Evolutionary conservation across 2,797 vertebrate genomes (phyloP).

Genomic region (Eulemur coronatus): DNA sequence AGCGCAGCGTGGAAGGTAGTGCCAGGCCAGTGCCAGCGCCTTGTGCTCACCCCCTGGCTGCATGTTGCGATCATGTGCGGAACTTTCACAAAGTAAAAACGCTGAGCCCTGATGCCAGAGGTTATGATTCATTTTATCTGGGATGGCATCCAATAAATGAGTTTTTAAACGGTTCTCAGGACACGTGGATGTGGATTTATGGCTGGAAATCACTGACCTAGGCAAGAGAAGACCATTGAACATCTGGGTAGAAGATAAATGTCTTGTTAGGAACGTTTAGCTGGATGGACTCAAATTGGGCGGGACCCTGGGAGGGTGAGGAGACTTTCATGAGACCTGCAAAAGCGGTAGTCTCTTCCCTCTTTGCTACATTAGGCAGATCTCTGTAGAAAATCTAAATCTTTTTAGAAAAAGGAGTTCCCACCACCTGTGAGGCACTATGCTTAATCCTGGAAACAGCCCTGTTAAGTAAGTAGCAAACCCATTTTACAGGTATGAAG

Average conservation of each 20-base stretch:
- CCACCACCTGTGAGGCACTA: neutral
- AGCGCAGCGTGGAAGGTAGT: too few relatives aligned
- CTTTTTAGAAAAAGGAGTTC: neutral
- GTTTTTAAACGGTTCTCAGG: neutral
- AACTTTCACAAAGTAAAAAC: neutral
- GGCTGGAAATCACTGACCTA: neutral
- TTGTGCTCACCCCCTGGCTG: neutral
- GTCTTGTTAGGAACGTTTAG: neutral
- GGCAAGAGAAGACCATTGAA: neutral
- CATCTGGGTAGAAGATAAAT: neutral
- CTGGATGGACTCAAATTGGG: neutral
- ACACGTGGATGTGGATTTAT: neutral
- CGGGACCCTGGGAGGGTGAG: neutral
- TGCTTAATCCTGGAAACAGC: neutral
- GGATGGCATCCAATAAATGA: neutral
- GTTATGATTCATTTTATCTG: neutral
- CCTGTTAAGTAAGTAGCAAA: neutral
- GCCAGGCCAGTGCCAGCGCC: too few relatives aligned
- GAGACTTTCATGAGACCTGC: neutral
- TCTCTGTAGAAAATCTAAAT: neutral
- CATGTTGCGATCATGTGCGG: accelerated
- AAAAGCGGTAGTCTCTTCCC: neutral
- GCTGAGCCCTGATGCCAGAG: neutral
- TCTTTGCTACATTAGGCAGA: neutral
- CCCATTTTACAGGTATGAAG: neutral